phyloP scores from a whole-genome alignment of 2,797 vertebrate species.

The Megalops cyprinoides region DNA sequence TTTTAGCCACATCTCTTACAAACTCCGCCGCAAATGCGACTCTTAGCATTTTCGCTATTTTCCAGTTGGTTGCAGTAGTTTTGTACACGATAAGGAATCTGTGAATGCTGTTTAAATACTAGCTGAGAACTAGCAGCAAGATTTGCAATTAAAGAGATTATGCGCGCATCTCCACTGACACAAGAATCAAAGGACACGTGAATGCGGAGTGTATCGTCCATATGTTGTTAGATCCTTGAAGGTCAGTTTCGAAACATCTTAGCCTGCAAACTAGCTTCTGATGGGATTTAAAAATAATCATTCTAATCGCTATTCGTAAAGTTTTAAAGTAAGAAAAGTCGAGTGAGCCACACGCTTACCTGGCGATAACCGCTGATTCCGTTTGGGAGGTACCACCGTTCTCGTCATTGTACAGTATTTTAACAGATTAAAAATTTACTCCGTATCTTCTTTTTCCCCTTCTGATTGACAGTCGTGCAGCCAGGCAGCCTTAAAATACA shows the following conservation, averaged over 20 bases:
- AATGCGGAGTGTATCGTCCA: constrained; percentile 11
- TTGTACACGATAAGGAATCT: not conserved
- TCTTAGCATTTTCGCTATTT: not conserved
- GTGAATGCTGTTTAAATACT: not conserved
- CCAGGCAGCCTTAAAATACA: constrained; percentile 48
- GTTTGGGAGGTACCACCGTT: constrained; percentile 54
- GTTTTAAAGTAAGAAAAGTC: constrained; percentile 43
- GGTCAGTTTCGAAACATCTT: not conserved
- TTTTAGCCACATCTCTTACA: not conserved
- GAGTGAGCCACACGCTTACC: constrained; percentile 56
- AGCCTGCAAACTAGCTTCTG: not conserved
- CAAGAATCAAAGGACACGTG: constrained; percentile 29
- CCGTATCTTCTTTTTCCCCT: constrained; percentile 53
- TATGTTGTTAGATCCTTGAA: not conserved
- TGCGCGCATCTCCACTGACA: constrained; percentile 26
- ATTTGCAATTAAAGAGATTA: constrained; percentile 27
- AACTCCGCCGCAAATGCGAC: constrained; percentile 5
- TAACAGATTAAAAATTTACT: constrained; percentile 54
- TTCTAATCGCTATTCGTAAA: constrained; percentile 18
- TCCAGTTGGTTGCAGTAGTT: not conserved
- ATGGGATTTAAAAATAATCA: constrained; percentile 3
- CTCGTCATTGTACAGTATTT: constrained; percentile 44
- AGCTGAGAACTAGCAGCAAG: constrained; percentile 8
- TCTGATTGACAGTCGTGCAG: constrained; percentile 63
- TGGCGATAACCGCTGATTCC: constrained; percentile 46